Percentiles rank a stretch among this genome's conserved stretches.
Evolutionary conservation across 1,140 invertebrate species (phyloP).

Genomic region (Ridgeia piscesae): DNA sequence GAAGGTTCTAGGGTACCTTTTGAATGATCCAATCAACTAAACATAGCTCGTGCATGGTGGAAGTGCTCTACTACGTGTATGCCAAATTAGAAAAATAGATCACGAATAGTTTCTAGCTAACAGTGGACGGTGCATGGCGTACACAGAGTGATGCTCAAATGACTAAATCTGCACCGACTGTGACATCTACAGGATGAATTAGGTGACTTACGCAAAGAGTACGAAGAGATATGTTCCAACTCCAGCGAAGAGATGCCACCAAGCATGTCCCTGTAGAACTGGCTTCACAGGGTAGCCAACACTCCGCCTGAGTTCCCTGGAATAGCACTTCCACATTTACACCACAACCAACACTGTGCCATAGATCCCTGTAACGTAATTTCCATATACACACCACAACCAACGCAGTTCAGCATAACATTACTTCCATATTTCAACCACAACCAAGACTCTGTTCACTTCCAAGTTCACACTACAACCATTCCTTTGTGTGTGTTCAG

Average conservation of each 20-base stretch:
- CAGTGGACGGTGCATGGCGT: no score
- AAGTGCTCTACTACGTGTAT: no score
- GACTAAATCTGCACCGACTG: no score
- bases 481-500: neutral
- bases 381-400: neutral
- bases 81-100: no score
- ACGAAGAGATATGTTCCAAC: constrained; percentile 42
- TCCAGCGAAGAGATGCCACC: constrained; percentile 51
- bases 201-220: constrained; percentile 25
- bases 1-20: no score
- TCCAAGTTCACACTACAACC: neutral
- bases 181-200: neutral
- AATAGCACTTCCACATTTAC: constrained; percentile 27
- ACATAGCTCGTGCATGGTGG: no score
- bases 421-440: neutral
- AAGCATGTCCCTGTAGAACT: constrained; percentile 46
- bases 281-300: constrained; percentile 30
- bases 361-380: constrained; percentile 18
- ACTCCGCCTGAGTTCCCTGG: constrained; percentile 11
- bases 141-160: no score
- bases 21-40: no score
- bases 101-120: no score
- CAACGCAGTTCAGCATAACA: neutral
- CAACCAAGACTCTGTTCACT: neutral
- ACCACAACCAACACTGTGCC: neutral